Evolutionary conservation across 2,797 vertebrate species (phyloP).

Genomic region (Schizopygopsis malacanthus): DNA sequence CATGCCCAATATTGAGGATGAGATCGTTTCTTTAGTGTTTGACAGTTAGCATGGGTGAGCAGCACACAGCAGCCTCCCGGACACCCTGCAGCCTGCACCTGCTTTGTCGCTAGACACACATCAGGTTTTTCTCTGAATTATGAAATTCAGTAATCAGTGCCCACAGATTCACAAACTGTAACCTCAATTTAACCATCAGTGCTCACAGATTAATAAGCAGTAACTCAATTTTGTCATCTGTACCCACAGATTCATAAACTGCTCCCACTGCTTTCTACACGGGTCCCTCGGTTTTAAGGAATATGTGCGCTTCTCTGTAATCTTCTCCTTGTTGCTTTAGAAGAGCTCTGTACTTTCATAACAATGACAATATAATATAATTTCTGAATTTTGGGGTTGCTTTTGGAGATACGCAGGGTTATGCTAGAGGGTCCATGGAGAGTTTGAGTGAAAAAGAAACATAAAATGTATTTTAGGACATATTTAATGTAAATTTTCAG

Average conservation of each 20-base stretch:
- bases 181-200: not conserved
- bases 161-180: slow-evolving; percentile 7
- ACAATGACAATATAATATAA: not conserved
- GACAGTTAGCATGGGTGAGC: slow-evolving; percentile 59
- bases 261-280: not conserved
- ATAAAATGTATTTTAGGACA: not conserved
- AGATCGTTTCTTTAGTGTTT: slow-evolving; percentile 66
- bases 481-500: not conserved
- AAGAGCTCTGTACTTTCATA: not conserved
- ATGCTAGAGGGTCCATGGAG: not conserved
- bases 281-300: not conserved
- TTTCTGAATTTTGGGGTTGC: not conserved
- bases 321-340: not conserved
- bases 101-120: slow-evolving; percentile 35
- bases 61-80: slow-evolving; percentile 47
- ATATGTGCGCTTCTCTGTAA: not conserved
- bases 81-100: slow-evolving; percentile 52
- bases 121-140: slow-evolving; percentile 31
- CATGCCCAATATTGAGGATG: slow-evolving; percentile 66
- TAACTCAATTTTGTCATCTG: not conserved
- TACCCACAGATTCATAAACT: not conserved
- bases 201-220: slow-evolving; percentile 8
- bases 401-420: not conserved
- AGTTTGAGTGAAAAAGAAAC: not conserved
- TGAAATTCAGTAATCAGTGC: not conserved